Conservation (phyloP, 2,797 vertebrate genomes). For the Geotria australis region DNA sequence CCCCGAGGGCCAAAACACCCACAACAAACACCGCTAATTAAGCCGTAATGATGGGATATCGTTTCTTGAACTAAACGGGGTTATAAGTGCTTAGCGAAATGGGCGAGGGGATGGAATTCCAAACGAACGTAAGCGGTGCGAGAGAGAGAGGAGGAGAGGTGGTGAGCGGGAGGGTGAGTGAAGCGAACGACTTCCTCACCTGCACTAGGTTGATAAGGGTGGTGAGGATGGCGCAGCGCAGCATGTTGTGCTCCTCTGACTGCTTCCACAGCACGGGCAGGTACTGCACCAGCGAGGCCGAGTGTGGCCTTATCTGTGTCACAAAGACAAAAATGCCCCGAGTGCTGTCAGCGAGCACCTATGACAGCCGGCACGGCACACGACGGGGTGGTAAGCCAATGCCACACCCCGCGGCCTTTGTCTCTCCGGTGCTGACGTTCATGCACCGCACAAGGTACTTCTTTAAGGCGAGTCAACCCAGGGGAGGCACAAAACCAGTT, state of each 20-base stretch:
- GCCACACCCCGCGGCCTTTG: no score
- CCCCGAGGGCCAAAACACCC: no score
- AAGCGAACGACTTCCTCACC: conserved; percentile 13
- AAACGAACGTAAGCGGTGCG: not conserved
- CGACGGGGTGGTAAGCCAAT: no score
- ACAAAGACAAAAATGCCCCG: not conserved
- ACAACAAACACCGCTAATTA: no score
- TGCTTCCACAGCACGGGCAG: conserved; percentile 91
- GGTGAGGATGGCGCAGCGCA: conserved; percentile 80
- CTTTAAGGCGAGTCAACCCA: no score
- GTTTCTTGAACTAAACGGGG: not conserved
- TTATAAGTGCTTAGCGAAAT: not conserved
- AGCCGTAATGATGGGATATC: no score
- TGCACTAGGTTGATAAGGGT: conserved; percentile 67
- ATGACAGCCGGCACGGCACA: no score
- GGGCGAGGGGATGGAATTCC: not conserved
- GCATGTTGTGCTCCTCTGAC: conserved; percentile 93
- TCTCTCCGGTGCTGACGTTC: no score
- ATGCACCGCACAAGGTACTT: no score
- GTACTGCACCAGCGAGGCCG: conserved; percentile 73
- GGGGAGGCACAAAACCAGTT: no score
- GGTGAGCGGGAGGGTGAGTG: no score
- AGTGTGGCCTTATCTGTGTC: conserved; percentile 47
- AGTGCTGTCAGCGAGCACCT: no score
- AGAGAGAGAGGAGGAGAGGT: not conserved